phyloP scores from a whole-genome alignment of 2,113 vertebrate genomes.

The Clarias gariepinus region DNA sequence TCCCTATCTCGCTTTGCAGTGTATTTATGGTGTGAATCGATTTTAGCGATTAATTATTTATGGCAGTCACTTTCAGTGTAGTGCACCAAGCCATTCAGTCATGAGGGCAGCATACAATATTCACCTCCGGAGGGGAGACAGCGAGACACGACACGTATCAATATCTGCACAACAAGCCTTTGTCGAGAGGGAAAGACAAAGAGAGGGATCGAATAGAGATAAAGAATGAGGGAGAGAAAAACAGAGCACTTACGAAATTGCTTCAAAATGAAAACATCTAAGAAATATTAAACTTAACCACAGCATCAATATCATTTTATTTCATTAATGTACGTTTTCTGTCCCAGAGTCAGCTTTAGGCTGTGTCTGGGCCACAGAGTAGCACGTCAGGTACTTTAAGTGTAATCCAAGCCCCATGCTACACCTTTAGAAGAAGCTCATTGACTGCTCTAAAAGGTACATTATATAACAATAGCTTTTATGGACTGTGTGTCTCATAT shows the following conservation, averaged over 20 bases:
- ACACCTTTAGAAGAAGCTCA: slow-evolving; percentile 6
- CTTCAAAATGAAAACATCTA: slow-evolving; percentile 45
- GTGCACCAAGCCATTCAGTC: slow-evolving; percentile 51
- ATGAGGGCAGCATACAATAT: slow-evolving; percentile 44
- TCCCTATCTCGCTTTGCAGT: slow-evolving; percentile 47
- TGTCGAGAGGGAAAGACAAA: slow-evolving; percentile 23
- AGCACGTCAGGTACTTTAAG: slow-evolving; percentile 37
- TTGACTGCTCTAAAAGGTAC: not conserved
- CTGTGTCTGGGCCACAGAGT: slow-evolving; percentile 24
- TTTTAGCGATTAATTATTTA: slow-evolving; percentile 70
- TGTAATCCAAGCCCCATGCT: slow-evolving; percentile 28
- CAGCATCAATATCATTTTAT: slow-evolving; percentile 37
- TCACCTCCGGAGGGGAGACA: slow-evolving; percentile 35
- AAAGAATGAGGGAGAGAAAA: not conserved
- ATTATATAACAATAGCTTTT: not conserved
- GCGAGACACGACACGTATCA: slow-evolving; percentile 18
- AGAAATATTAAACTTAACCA: slow-evolving; percentile 41
- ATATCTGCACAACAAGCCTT: slow-evolving; percentile 38
- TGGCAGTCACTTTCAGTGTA: slow-evolving; percentile 56
- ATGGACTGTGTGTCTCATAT: not conserved
- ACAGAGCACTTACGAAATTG: slow-evolving; percentile 19
- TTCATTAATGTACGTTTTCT: slow-evolving; percentile 24
- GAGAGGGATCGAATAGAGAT: not conserved
- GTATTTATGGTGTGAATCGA: slow-evolving; percentile 66
- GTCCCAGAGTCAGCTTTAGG: slow-evolving; percentile 12